phyloP scores from a whole-genome alignment of 2,888 invertebrate species.

The Thalpophila matura region DNA sequence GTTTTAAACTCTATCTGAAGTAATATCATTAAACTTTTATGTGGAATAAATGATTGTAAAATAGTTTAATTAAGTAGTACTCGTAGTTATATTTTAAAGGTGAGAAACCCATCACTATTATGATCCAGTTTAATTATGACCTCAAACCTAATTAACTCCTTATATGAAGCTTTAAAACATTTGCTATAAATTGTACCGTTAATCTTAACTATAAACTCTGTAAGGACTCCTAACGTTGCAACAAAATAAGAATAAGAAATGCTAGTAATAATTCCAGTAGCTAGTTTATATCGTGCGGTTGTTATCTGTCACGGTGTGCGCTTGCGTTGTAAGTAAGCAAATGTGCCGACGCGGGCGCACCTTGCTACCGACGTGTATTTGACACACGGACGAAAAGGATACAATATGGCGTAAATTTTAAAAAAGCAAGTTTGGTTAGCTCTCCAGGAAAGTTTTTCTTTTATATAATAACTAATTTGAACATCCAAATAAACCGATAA shows the following conservation, averaged over 20 bases:
- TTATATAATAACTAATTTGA: no score
- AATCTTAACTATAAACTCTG: conserved; percentile 12
- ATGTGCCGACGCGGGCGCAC: conserved; percentile 50
- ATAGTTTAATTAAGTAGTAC: neutral
- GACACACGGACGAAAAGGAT: conserved; percentile 26
- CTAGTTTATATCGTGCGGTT: conserved; percentile 33
- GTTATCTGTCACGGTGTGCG: conserved; percentile 47
- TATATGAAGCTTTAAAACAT: neutral
- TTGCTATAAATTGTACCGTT: neutral
- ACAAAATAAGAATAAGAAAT: conserved; percentile 20
- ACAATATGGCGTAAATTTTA: neutral
- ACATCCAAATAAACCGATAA: no score
- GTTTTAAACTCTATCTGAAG: neutral
- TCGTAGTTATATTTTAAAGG: no score
- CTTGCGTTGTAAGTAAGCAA: conserved; percentile 56
- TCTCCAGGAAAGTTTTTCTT: no score
- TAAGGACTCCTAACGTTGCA: neutral
- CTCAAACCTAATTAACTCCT: neutral
- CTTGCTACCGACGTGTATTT: conserved; percentile 33
- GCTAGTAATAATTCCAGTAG: conserved; percentile 46
- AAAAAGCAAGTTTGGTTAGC: no score
- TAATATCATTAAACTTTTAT: neutral
- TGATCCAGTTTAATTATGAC: neutral
- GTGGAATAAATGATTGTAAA: neutral
- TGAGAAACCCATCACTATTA: neutral